Evolutionary conservation across 2,888 invertebrate genomes (phyloP).

Genomic region (Drosophila atripex): DNA sequence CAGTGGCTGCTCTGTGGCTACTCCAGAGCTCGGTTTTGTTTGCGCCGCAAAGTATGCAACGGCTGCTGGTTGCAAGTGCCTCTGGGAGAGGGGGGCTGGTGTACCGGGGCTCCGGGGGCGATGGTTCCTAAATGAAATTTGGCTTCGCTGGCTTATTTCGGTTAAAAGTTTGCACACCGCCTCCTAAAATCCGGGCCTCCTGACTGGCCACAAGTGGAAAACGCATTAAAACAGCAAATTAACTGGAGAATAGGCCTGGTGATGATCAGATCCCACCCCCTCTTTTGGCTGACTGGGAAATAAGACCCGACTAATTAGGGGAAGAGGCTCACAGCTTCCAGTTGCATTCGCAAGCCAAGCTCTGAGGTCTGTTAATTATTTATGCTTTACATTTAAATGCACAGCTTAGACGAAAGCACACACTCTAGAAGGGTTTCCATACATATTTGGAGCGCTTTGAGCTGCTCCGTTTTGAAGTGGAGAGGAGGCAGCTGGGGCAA

Average conservation of each 20-base stretch:
- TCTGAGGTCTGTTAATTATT: conserved; percentile 68
- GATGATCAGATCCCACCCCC: conserved; percentile 15
- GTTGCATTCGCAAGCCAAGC: conserved; percentile 18
- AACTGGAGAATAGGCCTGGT: conserved; percentile 63
- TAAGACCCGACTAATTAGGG: conserved; percentile 33
- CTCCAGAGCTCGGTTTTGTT: conserved; percentile 68
- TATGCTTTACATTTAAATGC: conserved; percentile 77
- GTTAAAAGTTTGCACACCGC: conserved; percentile 23
- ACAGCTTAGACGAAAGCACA: conserved; percentile 63
- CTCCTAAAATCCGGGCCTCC: conserved; percentile 6
- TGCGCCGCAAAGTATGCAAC: conserved; percentile 77
- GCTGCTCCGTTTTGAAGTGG: conserved; percentile 72
- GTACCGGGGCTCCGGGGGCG: conserved; percentile 18
- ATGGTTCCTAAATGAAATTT: conserved; percentile 61
- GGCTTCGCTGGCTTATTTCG: conserved; percentile 41
- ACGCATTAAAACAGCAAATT: conserved; percentile 78
- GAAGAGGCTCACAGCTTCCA: conserved; percentile 16
- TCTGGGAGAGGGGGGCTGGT: conserved; percentile 21
- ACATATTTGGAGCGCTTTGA: conserved; percentile 57
- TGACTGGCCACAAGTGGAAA: conserved; percentile 68
- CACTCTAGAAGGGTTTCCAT: conserved; percentile 31
- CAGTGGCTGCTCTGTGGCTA: conserved; percentile 50
- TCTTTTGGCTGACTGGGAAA: neutral
- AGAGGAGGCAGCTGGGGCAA: conserved; percentile 56
- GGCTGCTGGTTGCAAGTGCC: conserved; percentile 68